Evolutionary conservation across 2,888 invertebrate genomes (phyloP).

Genomic region (Mesopsocus fuscifrons): DNA sequence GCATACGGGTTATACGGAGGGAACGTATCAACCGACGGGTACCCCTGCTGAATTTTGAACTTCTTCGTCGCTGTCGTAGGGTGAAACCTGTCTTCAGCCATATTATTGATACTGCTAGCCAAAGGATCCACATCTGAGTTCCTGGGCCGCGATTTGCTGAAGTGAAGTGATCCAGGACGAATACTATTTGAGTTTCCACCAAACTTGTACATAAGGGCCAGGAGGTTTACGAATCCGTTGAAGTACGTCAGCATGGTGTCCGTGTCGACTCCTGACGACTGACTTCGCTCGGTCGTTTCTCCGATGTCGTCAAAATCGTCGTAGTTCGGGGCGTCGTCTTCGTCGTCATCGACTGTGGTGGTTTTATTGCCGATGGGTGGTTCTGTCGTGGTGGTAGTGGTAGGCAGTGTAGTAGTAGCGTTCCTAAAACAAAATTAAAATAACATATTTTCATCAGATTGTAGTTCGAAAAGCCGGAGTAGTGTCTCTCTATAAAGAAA

Average conservation of each 20-base stretch:
- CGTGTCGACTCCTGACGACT: neutral
- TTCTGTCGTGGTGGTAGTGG: neutral
- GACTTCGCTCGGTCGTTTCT: neutral
- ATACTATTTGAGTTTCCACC: neutral
- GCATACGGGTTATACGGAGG: slow-evolving; percentile 1
- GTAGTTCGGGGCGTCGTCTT: neutral
- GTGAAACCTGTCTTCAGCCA: slow-evolving; percentile 5
- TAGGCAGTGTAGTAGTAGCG: too few relatives aligned
- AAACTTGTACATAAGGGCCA: neutral
- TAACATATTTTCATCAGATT: too few relatives aligned
- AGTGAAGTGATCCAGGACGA: neutral
- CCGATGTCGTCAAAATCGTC: slow-evolving; percentile 5
- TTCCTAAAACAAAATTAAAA: too few relatives aligned
- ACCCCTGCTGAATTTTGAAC: slow-evolving; percentile 3
- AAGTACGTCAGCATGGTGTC: neutral
- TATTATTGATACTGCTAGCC: neutral
- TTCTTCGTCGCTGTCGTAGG: slow-evolving; percentile 6
- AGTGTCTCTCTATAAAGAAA: too few relatives aligned
- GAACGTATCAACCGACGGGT: neutral
- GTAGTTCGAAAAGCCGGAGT: too few relatives aligned
- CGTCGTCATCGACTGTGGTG: neutral
- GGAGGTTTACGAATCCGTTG: neutral
- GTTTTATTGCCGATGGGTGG: neutral
- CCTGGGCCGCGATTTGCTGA: neutral
- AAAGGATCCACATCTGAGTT: neutral